phyloP scores from a whole-genome alignment of 2,888 invertebrate species.

The Machimus atricapillus region DNA sequence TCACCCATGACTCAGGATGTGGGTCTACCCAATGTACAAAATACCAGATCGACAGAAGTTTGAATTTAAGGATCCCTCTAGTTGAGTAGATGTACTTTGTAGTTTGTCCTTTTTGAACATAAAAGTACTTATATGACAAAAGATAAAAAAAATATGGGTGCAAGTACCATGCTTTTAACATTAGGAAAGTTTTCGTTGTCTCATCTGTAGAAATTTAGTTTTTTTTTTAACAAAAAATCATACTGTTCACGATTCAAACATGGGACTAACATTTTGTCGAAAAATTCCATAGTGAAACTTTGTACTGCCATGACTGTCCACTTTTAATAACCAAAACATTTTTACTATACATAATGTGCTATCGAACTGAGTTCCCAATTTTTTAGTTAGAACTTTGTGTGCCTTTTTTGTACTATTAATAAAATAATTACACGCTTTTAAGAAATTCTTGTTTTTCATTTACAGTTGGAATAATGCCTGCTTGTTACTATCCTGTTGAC shows the following conservation, averaged over 20 bases:
- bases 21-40: conserved; percentile 58
- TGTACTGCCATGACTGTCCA: background rate
- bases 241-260: background rate
- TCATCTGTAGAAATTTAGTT: background rate
- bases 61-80: conserved; percentile 49
- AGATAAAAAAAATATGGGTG: background rate
- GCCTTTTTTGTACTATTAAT: background rate
- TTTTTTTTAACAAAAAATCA: background rate
- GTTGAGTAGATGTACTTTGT: background rate
- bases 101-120: background rate
- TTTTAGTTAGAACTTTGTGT: background rate
- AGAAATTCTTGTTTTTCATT: background rate
- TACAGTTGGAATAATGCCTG: conserved; percentile 42
- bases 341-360: background rate
- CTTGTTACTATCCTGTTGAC: background rate
- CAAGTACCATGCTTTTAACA: background rate
- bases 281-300: background rate
- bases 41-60: conserved; percentile 61
- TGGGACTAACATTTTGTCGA: background rate
- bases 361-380: background rate
- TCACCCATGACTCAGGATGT: conserved; percentile 55
- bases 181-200: background rate
- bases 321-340: background rate
- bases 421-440: background rate
- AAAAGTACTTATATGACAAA: background rate